Conservation (phyloP, 2,113 vertebrate genomes). For the Pampusana beccarii region DNA sequence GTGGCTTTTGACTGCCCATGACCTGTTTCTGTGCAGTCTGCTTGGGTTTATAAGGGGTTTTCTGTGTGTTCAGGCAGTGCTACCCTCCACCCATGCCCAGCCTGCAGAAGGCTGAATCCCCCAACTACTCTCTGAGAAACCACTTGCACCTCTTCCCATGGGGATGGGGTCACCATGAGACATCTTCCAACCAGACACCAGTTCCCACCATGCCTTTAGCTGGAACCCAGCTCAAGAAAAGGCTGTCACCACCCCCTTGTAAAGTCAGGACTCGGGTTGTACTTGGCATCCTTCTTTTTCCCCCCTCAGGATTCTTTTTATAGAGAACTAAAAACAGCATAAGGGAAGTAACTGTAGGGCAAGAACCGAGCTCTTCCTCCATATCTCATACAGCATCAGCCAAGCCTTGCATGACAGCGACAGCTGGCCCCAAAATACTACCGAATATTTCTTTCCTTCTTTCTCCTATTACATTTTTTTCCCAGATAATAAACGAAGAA, state of each 20-base stretch:
- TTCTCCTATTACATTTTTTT: not conserved
- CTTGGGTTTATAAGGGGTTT: not conserved
- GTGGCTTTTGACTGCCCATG: not conserved
- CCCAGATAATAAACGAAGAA: not conserved
- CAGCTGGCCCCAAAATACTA: not conserved
- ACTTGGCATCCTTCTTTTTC: not conserved
- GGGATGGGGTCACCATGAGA: rapidly evolving
- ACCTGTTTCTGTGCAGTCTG: not conserved
- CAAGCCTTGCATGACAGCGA: rapidly evolving
- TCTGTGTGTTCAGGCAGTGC: not conserved
- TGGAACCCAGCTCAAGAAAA: not conserved
- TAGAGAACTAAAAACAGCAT: not conserved
- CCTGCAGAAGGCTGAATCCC: not conserved
- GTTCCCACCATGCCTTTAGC: not conserved
- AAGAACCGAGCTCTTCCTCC: not conserved
- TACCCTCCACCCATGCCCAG: rapidly evolving
- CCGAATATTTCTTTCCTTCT: not conserved
- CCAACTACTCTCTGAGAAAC: not conserved
- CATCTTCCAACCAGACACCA: not conserved
- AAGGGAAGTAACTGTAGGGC: not conserved
- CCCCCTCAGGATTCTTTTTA: not conserved
- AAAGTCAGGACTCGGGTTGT: not conserved
- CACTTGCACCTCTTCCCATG: not conserved
- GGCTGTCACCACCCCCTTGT: not conserved
- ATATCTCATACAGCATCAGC: not conserved